Conservation (phyloP, 1,140 invertebrate genomes). For the Ceratitis capitata region DNA sequence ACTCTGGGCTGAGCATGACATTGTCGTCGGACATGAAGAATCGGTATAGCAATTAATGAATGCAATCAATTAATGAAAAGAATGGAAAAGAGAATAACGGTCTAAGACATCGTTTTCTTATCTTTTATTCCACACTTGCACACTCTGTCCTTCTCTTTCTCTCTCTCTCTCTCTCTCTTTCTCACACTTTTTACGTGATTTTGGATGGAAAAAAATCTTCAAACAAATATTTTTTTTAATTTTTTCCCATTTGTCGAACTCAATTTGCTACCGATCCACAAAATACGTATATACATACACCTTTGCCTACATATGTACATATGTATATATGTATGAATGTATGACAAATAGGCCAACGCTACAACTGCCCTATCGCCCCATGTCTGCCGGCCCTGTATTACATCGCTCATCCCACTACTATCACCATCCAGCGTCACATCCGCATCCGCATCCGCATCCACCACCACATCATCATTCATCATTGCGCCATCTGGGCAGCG, state of each 20-base stretch:
- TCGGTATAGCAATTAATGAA: constrained; percentile 52
- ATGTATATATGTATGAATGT: too few relatives aligned
- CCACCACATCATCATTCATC: constrained; percentile 55
- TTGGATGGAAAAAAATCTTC: neutral
- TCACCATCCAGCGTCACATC: constrained; percentile 31
- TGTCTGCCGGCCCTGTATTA: constrained; percentile 64
- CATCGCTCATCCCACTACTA: constrained; percentile 53
- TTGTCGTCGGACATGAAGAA: constrained; percentile 62
- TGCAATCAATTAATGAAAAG: neutral
- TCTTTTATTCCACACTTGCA: neutral
- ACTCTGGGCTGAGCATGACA: constrained; percentile 62
- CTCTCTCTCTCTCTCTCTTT: neutral
- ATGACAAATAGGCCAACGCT: constrained; percentile 59
- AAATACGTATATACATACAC: neutral
- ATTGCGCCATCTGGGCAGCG: constrained; percentile 58
- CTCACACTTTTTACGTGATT: neutral
- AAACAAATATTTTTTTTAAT: neutral
- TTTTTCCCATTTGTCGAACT: neutral
- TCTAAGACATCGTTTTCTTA: neutral
- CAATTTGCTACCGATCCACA: neutral
- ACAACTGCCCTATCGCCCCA: constrained; percentile 63
- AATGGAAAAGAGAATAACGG: neutral
- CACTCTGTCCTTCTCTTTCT: too few relatives aligned
- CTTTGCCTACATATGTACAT: neutral
- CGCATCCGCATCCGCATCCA: constrained; percentile 7